phyloP scores from a whole-genome alignment of 2,797 vertebrate genomes.

The Rhadinocentrus ornatus region DNA sequence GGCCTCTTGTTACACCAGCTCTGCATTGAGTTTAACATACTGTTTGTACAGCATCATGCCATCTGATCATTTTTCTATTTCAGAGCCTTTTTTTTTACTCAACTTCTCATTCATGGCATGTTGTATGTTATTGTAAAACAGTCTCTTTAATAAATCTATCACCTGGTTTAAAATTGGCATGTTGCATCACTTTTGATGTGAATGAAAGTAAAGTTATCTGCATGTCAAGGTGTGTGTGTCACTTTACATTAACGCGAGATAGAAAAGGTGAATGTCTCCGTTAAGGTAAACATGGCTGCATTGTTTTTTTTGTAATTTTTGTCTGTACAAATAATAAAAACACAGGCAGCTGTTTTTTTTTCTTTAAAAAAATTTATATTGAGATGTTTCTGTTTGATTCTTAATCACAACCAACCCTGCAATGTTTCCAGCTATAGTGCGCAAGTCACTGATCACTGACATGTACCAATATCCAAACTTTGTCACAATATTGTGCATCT shows the following conservation, averaged over 20 bases:
- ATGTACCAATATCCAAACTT: constrained; percentile 10
- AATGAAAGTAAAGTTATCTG: constrained; percentile 36
- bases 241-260: constrained; percentile 32
- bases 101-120: constrained; percentile 18
- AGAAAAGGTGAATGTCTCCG: constrained; percentile 42
- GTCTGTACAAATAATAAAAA: constrained; percentile 71
- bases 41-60: constrained; percentile 2
- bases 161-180: constrained; percentile 28
- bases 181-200: constrained; percentile 52
- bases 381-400: background rate
- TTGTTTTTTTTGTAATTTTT: constrained; percentile 59
- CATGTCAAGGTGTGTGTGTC: constrained; percentile 70
- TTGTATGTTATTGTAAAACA: constrained; percentile 31
- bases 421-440: background rate
- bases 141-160: constrained; percentile 20
- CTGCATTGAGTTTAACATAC: constrained; percentile 18
- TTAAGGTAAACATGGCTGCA: constrained; percentile 45
- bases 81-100: background rate
- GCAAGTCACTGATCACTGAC: background rate
- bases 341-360: constrained; percentile 39
- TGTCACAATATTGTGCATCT: constrained; percentile 16
- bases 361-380: constrained; percentile 23
- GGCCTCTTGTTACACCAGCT: background rate
- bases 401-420: background rate
- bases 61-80: background rate